phyloP scores from a whole-genome alignment of 2,797 vertebrate species.

The Phataginus tetradactyla region DNA sequence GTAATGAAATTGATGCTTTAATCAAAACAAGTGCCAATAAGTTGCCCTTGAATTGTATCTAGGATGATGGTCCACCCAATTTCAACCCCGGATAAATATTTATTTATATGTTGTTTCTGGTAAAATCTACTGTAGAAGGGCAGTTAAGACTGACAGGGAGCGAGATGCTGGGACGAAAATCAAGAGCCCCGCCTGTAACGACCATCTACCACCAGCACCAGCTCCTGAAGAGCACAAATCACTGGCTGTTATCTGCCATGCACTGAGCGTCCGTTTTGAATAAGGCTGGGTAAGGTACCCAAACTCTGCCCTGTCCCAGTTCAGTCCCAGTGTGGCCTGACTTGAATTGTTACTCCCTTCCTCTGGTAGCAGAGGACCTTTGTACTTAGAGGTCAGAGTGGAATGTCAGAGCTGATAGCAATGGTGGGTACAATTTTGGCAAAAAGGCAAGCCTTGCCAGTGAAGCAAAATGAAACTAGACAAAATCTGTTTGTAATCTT shows the following conservation, averaged over 20 bases:
- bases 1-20: neutral
- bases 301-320: neutral
- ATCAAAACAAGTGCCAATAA: neutral
- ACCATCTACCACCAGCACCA: neutral
- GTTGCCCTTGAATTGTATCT: neutral
- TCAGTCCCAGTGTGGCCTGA: neutral
- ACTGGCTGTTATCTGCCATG: neutral
- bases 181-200: neutral
- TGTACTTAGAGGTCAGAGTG: neutral
- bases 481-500: neutral
- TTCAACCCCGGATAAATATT: neutral
- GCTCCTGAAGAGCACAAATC: neutral
- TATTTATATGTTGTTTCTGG: neutral
- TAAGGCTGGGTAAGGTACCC: neutral
- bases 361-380: neutral
- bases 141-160: neutral
- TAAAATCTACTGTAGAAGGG: neutral
- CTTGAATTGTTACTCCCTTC: neutral
- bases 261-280: neutral
- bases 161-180: neutral
- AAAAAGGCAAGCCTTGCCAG: neutral
- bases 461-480: neutral
- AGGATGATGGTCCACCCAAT: neutral
- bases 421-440: neutral
- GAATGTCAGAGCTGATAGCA: neutral